Base-by-base conservation (phyloP, 2,113 vertebrate species). In the Eclectus roratus region DNA sequence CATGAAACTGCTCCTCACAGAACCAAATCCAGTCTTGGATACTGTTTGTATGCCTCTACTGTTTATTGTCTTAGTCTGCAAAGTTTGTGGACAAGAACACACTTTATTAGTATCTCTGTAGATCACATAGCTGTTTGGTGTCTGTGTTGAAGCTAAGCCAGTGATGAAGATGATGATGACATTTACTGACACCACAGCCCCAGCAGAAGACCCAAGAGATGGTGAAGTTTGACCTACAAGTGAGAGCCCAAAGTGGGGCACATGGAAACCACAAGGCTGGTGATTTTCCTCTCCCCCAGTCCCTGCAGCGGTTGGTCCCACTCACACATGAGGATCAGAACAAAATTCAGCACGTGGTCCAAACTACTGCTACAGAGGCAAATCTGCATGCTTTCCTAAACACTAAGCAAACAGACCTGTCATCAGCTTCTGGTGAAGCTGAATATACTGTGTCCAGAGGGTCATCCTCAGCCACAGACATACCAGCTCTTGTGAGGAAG, bases 291-390 rank as follows among this genome's bases (percentile, higher is more conserved):
- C 20, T 46, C 37, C 35, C 33, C 25, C 68, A 74, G 55, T 15
- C 8, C 7, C 28, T 68, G 33, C 49, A 56, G 52, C 86, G 13
- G 47, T 68, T 1, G 0, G 19, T 39, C n/a, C 58, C 44, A 19
- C 56, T 61, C 39, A 53, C 8, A 27, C 24, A 33, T 2, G 1
- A 46, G 24, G 10, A 1, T 28, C 47, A 89, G 52, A 85, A 43
- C 29, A 87, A 60, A 89, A 60, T 56, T 56, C 2, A 0, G 52
- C 0, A 0, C 28, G 3, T 25, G 13, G 4, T 63, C 69, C 47
- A 19, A 43, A 56, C 37, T 33, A 11, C 33, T 1, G 9, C 33
- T 39, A 17, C n/a, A 86, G 64, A 84, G 41, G 24, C 46, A 69
- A 20, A 37, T 23, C 41, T 21, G 5, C 2, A 6, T n/a, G 61